These are phyloP conservation scores for Dipodomys merriami DNA, from an alignment of 2,113 vertebrate genomes.

Conservation along the genomic window DNA sequence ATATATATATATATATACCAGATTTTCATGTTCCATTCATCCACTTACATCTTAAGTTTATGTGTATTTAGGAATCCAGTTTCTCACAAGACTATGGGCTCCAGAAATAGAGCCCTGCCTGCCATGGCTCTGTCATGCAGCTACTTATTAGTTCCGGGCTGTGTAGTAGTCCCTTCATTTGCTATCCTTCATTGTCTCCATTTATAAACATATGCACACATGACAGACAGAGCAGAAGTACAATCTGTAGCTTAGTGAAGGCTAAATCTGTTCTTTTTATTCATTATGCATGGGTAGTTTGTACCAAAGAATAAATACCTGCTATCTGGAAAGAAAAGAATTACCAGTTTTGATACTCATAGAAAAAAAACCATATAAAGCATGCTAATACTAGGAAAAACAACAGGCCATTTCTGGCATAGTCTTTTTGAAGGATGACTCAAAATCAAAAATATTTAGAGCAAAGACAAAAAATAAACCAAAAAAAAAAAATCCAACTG, in stretches of 20 bases:
- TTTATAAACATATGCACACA: neutral
- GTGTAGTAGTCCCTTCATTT: neutral
- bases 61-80: neutral
- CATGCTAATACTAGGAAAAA: neutral
- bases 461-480: neutral
- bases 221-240: neutral
- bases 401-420: neutral
- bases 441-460: neutral
- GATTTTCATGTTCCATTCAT: no score
- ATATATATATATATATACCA: no score
- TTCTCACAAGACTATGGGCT: neutral
- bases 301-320: neutral
- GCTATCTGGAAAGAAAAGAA: neutral
- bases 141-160: neutral
- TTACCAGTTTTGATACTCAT: neutral
- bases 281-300: neutral
- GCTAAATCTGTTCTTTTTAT: neutral
- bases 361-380: neutral
- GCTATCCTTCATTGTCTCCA: neutral
- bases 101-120: neutral
- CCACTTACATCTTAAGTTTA: no score
- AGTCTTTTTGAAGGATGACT: neutral
- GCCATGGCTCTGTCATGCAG: neutral
- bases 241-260: neutral
- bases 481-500: neutral